A percentile compares a stretch with the other conserved stretches of the same genome.
Evolutionary conservation across 2,797 vertebrate genomes (phyloP).

Genomic region (Dromococcyx pavoninus): DNA sequence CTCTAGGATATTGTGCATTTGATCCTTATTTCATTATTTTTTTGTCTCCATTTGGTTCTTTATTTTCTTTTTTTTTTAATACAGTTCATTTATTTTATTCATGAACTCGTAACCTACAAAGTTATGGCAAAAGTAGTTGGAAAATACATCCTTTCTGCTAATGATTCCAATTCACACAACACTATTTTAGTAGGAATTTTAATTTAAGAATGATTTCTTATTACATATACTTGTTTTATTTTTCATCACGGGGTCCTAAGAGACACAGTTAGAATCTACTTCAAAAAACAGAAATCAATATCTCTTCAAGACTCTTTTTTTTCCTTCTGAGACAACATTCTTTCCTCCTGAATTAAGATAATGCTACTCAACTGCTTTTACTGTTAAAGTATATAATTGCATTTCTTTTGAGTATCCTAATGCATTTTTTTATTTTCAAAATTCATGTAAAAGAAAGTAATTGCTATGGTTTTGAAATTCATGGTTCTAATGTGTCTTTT

Average conservation of each 20-base stretch:
- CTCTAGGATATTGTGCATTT: neutral
- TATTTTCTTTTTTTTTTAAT: neutral
- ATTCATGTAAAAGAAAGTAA: neutral
- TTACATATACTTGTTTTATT: neutral
- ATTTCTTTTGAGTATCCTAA: neutral
- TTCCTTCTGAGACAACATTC: neutral
- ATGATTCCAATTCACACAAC: neutral
- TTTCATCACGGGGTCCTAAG: neutral
- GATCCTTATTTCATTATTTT: neutral
- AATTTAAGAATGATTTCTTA: neutral
- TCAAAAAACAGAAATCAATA: neutral
- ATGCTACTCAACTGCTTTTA: neutral
- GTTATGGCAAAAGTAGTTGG: neutral
- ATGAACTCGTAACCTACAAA: neutral
- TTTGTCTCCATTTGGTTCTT: neutral
- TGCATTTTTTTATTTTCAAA: neutral
- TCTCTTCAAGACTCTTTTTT: neutral
- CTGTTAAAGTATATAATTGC: neutral
- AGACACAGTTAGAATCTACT: neutral
- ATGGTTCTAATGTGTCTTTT: neutral
- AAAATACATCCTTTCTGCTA: neutral
- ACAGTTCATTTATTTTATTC: neutral
- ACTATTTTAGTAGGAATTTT: neutral
- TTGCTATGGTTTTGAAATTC: neutral
- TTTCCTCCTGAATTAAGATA: neutral